phyloP scores from a whole-genome alignment of 2,113 vertebrate species.

The Maccullochella peelii region DNA sequence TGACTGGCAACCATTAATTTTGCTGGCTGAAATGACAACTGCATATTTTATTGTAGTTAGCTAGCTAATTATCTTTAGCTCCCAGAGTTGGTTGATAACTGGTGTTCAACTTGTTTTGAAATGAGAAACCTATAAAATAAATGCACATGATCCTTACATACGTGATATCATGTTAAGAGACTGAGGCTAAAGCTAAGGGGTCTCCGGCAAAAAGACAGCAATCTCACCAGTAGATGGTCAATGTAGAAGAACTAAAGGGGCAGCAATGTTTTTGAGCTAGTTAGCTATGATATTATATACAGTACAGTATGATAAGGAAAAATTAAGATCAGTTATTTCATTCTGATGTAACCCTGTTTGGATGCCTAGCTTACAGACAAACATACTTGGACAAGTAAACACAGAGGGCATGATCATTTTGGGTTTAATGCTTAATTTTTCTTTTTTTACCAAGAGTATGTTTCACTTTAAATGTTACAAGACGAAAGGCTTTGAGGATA shows the following conservation, averaged over 20 bases:
- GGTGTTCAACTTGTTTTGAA: not conserved
- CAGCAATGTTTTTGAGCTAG: not conserved
- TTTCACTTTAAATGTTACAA: not conserved
- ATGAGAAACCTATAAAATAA: not conserved
- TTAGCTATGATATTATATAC: not conserved
- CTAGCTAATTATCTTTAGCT: not conserved
- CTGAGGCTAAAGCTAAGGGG: not conserved
- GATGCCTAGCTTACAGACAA: not conserved
- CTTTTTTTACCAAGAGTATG: not conserved
- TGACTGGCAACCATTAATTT: not conserved
- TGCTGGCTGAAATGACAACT: not conserved
- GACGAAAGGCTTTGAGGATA: not conserved
- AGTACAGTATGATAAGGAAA: not conserved
- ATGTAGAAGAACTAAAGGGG: not conserved
- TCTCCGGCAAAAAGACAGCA: too few species aligned
- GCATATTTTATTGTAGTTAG: not conserved
- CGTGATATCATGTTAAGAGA: not conserved
- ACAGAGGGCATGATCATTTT: not conserved
- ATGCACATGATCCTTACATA: not conserved
- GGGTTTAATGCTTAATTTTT: not conserved
- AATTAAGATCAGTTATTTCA: not conserved
- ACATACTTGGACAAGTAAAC: not conserved
- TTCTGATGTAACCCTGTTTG: not conserved
- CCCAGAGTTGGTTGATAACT: not conserved
- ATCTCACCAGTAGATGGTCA: not conserved